A percentile compares a stretch with the other conserved stretches of the same genome.
Conservation (phyloP, 1,140 invertebrate species). For the Campoletis sonorensis region DNA sequence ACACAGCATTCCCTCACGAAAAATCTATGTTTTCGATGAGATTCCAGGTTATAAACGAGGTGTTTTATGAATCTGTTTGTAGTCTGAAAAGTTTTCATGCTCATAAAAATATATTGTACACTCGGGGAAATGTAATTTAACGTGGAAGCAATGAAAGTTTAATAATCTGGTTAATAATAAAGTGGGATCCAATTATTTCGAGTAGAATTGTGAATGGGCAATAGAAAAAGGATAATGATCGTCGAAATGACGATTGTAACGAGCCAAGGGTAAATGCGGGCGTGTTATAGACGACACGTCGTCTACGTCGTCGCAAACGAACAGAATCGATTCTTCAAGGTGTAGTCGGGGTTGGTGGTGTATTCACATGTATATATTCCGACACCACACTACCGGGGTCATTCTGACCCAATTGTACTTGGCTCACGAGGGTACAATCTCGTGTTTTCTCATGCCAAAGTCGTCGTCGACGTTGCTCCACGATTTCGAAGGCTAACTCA, state of each 20-base stretch:
- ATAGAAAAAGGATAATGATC: neutral
- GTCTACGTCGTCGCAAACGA: slow-evolving; percentile 49
- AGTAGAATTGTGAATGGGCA: neutral
- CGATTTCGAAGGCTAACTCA: neutral
- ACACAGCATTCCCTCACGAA: too few relatives aligned
- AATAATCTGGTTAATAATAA: too few relatives aligned
- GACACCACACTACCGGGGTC: slow-evolving; percentile 33
- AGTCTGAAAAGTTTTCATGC: too few relatives aligned
- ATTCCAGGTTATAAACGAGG: too few relatives aligned
- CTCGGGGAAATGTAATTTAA: too few relatives aligned
- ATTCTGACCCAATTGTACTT: slow-evolving; percentile 54
- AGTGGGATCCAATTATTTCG: neutral
- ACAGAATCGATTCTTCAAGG: slow-evolving; percentile 58
- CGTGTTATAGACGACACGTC: slow-evolving; percentile 22
- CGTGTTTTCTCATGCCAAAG: slow-evolving; percentile 12
- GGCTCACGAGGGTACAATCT: neutral
- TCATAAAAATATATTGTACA: too few relatives aligned
- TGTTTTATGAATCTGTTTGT: too few relatives aligned
- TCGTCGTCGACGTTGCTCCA: neutral
- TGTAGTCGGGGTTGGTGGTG: neutral
- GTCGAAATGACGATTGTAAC: neutral
- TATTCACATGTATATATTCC: neutral
- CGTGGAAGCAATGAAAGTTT: too few relatives aligned
- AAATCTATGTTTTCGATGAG: too few relatives aligned
- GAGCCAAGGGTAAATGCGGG: neutral